Base-by-base conservation (phyloP, 2,797 vertebrate genomes). In the Coregonus suidteri region DNA sequence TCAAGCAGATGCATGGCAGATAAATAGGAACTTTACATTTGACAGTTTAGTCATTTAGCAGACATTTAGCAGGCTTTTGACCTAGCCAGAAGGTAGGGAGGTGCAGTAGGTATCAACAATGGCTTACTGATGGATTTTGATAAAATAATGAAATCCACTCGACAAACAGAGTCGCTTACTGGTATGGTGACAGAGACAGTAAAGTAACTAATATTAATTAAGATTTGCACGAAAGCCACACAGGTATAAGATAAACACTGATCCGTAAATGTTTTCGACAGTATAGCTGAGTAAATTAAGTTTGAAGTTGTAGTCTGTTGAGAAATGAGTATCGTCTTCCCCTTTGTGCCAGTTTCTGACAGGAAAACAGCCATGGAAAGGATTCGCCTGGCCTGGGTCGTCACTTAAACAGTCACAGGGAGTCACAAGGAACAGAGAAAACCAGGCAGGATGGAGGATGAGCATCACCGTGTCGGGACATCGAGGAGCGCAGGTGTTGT, bases 401-500 rank as follows among this genome's bases (percentile, higher is more conserved):
- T 52, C 47, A 47, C 18, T 20, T 71, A 51, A 71, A 51, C 47
- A 71, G 20, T 71, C 41, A 70, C 67, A 70, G 67, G 6, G 11
- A 15, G 53, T 54, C 31, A 68, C 35, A 70, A 15, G 35, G 35
- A 34, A 34, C 4, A 34, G 31, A 34, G 31, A 34, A 34, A 34
- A 31, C 66, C 16, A 54, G 3, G 25, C 6, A 68, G 65, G 73
- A 75, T 25, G 78, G 67, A 70, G 75, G 16, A 41, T 34, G 67
- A 83, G 66, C 75, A 16, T 30, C n/a, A 67, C 56, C 82, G 71
- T 70, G 71, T 82, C 75, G 76, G 56, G 59, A 73, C 82, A 77
- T 66, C 54, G 62, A 78, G 81, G 74, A 80, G 73, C 82, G 67
- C 84, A 77, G 76, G 80, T 87, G 84, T 54, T 82, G 82, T 82